Evolutionary conservation across 1,140 invertebrate genomes (phyloP), one percentile per base, ranked within the genome.

Genomic region (Ceratitis capitata): DNA sequence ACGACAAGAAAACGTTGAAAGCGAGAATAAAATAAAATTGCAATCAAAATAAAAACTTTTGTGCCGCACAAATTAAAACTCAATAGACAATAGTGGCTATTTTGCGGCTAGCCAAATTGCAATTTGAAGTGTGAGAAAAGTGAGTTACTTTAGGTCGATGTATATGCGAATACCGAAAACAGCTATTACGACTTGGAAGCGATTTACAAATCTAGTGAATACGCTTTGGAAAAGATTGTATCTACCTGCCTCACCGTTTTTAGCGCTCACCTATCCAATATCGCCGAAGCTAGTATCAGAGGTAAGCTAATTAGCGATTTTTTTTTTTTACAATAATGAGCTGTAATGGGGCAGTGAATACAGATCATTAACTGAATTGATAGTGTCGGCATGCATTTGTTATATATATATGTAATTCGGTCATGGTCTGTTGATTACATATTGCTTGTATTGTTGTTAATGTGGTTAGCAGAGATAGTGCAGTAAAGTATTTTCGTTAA

Each of bases 111-210:
- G 10, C 35, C 12, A 39, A 42, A 39, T 26, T 45, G 35, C 6
- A 78, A 9, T 78, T 64, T 45, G 23, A 78, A 61, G 56, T 29
- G 56, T 61, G 39, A 39, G 26, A 47, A 45, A 78, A 78, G 39
- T 78, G 69, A 6, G 26, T 19, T 45, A 39, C 42, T 7, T 51
- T 12, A 39, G 9, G 84, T 78, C 78, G 83, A 87, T 87, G 86
- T 87, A 82, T 85, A 86, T 87, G 56, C 69, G 84, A 26, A 61
- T 87, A 78, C 93, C 94, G 92, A 93, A 93, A 91, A 94, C 94
- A 88, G 93, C 93, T 89, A 92, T 93, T 86, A 92, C 93, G 91
- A 94, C 94, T 93, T 94, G 94, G 94, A 94, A 94, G 92, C 94
- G 92, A 89, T 88, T 94, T 89, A 92, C 92, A 87, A 92, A 93